Evolutionary conservation across 2,797 vertebrate genomes (phyloP), one percentile per base, ranked within the genome.

Genomic region (Catharus ustulatus): DNA sequence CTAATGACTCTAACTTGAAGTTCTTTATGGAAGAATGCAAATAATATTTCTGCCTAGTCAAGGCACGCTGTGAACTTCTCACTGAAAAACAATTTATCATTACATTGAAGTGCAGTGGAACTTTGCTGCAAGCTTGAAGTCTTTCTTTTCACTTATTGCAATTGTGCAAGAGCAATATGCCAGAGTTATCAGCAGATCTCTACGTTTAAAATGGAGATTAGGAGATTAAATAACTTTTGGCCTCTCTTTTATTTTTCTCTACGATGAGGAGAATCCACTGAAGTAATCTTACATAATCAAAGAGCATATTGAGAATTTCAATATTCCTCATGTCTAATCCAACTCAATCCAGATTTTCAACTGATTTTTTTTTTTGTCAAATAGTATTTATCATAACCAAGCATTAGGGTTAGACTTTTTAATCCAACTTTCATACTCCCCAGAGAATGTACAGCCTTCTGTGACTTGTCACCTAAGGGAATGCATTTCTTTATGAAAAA

Each of bases 11-110:
- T 78, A 92, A 91, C 84, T 90, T 91, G 69, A 93, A 63, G 51
- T 90, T 94, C 94, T 92, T 90, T 68, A 89, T 76, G 90, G 74
- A 95, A 92, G 61, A 96, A 97, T 96, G 67, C 83, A 95, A 97
- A 96, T 83, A 89, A 69, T 73, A 90, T 83, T 95, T 95, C 89
- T 96, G 95, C 80, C 88, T 83, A 91, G 88, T 95, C 80, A 95
- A 89, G 87, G 62, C 67, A 74, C 0, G 13, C 68, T 49, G 19
- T 90, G 93, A 78, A 63, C 79, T 95, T 80, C 49, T 88, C 90
- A 84, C n/a, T 83, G 90, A 81, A 89, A 86, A 67, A 51, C 15
- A 13, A 95, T 96, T 93, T 94, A 88, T 96, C 84, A 36, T 40
- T 73, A 66, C 75, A 36, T 15, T 86, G 72, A 76, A 81, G 74